Percentiles rank a stretch among this genome's conserved stretches.
phyloP scores from a whole-genome alignment of 2,113 vertebrate species.

The Acrocephalus kingi region DNA sequence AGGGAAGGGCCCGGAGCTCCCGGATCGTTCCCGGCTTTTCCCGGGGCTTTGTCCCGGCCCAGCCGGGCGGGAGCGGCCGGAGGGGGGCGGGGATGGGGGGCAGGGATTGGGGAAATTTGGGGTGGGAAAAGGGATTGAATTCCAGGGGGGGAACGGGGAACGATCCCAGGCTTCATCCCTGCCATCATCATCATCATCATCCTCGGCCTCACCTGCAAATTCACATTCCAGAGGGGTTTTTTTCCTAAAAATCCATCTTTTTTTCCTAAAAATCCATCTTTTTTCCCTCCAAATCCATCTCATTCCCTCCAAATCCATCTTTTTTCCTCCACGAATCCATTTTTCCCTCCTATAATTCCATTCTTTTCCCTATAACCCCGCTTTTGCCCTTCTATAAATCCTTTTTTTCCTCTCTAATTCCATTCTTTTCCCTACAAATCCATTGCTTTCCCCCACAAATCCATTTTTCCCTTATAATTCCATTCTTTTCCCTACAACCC shows the following conservation, averaged over 20 bases:
- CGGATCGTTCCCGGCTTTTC: not conserved
- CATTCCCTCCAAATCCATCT: not conserved
- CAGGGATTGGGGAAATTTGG: not conserved
- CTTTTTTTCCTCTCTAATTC: too few relatives aligned
- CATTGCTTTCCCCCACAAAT: too few relatives aligned
- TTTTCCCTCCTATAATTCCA: not conserved
- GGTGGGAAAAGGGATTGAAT: not conserved
- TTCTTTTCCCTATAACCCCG: too few relatives aligned
- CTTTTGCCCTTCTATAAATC: too few relatives aligned
- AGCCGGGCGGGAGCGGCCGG: not conserved
- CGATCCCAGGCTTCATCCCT: not conserved
- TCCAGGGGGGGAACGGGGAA: not conserved
- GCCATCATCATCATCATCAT: not conserved
- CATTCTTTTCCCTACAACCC: too few relatives aligned
- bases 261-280: not conserved
- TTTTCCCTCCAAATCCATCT: not conserved
- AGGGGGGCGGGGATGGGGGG: not conserved
- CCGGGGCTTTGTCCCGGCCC: not conserved
- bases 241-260: not conserved
- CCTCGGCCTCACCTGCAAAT: not conserved
- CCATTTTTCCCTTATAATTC: not conserved
- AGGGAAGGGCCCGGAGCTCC: not conserved
- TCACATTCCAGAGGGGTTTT: fast-evolving
- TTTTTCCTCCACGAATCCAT: not conserved
- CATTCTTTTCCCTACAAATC: too few relatives aligned